phyloP scores from a whole-genome alignment of 2,888 invertebrate species.

The Cheiracanthium punctorium region DNA sequence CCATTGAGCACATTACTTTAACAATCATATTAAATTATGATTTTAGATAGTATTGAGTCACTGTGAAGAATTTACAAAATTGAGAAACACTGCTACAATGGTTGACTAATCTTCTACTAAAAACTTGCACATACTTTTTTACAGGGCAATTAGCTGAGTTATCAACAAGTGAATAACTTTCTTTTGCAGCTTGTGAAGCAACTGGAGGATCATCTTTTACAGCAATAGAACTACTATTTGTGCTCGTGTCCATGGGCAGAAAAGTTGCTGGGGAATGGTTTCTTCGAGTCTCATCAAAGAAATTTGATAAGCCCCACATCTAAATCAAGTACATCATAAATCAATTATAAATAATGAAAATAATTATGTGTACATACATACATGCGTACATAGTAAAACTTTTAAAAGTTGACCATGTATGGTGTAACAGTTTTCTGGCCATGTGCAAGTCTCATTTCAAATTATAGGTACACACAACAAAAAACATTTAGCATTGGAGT shows the following conservation, averaged over 20 bases:
- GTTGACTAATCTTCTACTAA: no score
- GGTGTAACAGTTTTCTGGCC: no score
- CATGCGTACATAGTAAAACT: no score
- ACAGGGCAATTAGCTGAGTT: conserved; percentile 19
- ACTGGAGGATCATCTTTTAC: conserved; percentile 5
- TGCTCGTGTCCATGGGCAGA: conserved; percentile 4
- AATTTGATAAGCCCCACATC: conserved; percentile 62
- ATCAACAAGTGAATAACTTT: conserved; percentile 19
- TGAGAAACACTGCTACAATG: no score
- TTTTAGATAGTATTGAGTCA: no score
- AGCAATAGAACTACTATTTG: conserved; percentile 3
- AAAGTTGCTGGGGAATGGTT: conserved; percentile 62
- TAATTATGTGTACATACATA: neutral
- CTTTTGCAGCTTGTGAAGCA: neutral
- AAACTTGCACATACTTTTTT: neutral
- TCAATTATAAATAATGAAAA: neutral
- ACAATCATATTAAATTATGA: no score
- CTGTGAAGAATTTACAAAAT: no score
- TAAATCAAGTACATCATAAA: neutral
- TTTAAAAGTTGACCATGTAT: no score
- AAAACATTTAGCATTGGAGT: no score
- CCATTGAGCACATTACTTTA: no score
- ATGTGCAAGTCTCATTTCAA: no score
- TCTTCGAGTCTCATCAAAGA: conserved; percentile 58
- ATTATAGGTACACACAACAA: no score